Percentiles rank a stretch among this genome's conserved stretches.
Conservation (phyloP, 2,113 vertebrate species). For the Antigone vipio region DNA sequence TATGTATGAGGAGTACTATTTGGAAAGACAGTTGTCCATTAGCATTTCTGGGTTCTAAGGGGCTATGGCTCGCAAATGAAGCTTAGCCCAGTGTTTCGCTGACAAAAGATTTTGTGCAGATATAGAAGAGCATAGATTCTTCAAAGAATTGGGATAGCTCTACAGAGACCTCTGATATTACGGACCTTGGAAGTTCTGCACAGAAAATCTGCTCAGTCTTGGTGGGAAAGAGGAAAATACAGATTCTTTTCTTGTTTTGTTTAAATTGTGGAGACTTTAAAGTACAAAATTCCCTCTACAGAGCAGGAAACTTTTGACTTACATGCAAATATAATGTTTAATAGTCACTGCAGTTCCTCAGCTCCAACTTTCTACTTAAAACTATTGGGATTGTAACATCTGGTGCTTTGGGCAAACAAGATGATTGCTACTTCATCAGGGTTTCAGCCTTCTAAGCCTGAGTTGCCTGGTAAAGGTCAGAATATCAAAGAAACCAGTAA, state of each 20-base stretch:
- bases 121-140: background rate
- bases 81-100: background rate
- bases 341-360: background rate
- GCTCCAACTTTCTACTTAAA: background rate
- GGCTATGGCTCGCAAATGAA: background rate
- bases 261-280: background rate
- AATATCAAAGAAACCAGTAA: background rate
- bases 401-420: background rate
- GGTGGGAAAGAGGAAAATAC: background rate
- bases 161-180: background rate
- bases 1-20: background rate
- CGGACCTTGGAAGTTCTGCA: background rate
- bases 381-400: background rate
- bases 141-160: background rate
- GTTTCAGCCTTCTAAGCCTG: background rate
- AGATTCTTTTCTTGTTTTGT: background rate
- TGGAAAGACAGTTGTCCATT: background rate
- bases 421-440: background rate
- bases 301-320: background rate
- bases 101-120: background rate
- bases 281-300: background rate
- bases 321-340: background rate
- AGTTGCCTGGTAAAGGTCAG: background rate
- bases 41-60: background rate
- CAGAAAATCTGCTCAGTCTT: background rate